Base-by-base conservation (phyloP, 2,888 invertebrate species). In the Eubasilissa splendida region DNA sequence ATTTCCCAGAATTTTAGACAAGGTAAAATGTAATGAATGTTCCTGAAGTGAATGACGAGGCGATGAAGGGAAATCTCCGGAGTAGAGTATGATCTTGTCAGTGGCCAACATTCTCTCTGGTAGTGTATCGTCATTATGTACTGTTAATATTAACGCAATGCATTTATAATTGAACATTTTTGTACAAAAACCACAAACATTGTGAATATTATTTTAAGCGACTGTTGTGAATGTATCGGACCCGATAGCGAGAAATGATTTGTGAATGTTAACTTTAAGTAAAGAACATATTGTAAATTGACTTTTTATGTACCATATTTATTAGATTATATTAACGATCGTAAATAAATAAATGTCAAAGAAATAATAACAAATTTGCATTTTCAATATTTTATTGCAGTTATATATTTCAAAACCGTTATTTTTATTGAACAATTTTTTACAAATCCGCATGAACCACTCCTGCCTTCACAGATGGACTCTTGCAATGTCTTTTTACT, bases 131-230 rank as follows among this genome's bases (percentile, higher is more conserved):
- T 63, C 11, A 31, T 3, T 63, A 33, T 63, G 63, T 63, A 63
- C 63, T 33, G 63, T 63, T 11, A 33, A 33, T 33, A n/a, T 68
- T 71, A 22, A 71, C 22, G 75, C 52, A 60, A 50, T 50, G 75
- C 75, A 75, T 75, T 75, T 73, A 73, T 73, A 31, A 73, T 65
- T 12, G 7, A 11, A 60, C 11, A 14, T 60, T 31, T 60, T 14
- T 60, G 54, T 75, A 60, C 52, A 33, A 52, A 33, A 52, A 65
- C 14, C 42, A n/a, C 65, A 54, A 65, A 76, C 65, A 68, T 76
- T 58, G 73, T 77, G 76, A 65, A 79, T 76, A 79, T 79, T 79
- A 73, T 79, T 76, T 81, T 78, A 81, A 79, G 63, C n/a, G 52
- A 79, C 52, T 79, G 50, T 75, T 76, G 82, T 60, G 76, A 76